phyloP scores from a whole-genome alignment of 2,888 invertebrate species.

The Cephonodes hylas region DNA sequence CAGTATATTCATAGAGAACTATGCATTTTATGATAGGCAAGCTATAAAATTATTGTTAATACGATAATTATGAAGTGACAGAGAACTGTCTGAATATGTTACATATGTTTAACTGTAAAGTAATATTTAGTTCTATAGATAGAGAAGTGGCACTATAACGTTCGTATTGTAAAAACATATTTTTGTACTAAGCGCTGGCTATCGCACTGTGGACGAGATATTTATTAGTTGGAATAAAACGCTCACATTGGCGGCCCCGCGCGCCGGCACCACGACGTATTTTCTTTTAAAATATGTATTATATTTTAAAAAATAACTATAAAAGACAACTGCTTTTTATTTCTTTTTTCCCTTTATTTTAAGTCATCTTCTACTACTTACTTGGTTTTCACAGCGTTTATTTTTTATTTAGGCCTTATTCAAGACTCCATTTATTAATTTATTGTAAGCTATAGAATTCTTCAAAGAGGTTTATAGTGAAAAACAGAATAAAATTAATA shows the following conservation, averaged over 20 bases:
- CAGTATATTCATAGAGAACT: neutral
- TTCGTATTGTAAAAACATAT: slow-evolving; percentile 38
- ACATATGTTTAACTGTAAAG: slow-evolving; percentile 19
- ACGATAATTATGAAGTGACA: slow-evolving; percentile 7
- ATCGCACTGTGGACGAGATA: slow-evolving; percentile 5
- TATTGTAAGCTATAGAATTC: too few relatives aligned
- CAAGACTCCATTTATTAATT: too few relatives aligned
- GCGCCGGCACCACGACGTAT: neutral
- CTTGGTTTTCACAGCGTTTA: neutral
- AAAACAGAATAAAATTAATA: too few relatives aligned
- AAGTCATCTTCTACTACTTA: neutral
- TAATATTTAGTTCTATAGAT: slow-evolving; percentile 29
- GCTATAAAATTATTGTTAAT: slow-evolving; percentile 7
- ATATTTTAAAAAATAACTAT: slow-evolving; percentile 6
- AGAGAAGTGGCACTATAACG: slow-evolving; percentile 22
- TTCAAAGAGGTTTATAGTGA: too few relatives aligned
- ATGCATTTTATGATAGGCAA: slow-evolving; percentile 9
- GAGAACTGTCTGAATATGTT: neutral
- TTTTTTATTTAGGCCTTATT: neutral
- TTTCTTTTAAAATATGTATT: slow-evolving; percentile 23
- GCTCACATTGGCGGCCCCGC: slow-evolving; percentile 1
- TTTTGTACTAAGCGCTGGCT: slow-evolving; percentile 42
- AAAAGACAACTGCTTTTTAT: neutral
- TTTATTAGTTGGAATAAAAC: neutral
- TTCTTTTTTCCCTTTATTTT: neutral